Percentiles rank a stretch among this genome's conserved stretches.
Conservation (phyloP, 2,113 vertebrate genomes). For the Scophthalmus maximus region DNA sequence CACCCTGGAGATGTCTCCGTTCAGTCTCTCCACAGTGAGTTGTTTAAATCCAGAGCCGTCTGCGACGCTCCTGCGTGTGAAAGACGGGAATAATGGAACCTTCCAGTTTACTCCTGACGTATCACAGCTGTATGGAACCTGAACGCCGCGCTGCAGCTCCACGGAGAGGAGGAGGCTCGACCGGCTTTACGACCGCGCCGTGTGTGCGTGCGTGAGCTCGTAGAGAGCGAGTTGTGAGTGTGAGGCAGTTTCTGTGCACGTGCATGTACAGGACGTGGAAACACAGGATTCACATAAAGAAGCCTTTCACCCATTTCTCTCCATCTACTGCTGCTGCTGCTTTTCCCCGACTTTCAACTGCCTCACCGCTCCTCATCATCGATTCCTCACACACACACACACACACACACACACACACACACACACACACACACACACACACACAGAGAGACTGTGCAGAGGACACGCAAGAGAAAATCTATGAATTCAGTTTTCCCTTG, state of each 20-base stretch:
- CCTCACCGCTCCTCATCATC: not conserved
- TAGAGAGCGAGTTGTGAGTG: too few relatives aligned
- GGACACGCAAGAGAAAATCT: not conserved
- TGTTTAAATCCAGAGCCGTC: too few relatives aligned
- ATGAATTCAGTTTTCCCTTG: slow-evolving; percentile 13
- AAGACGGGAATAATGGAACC: slow-evolving; percentile 48
- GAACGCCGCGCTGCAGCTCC: slow-evolving; percentile 21
- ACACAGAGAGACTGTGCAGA: not conserved
- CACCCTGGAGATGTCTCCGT: too few relatives aligned
- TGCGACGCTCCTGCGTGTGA: too few relatives aligned
- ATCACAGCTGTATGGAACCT: slow-evolving; percentile 55
- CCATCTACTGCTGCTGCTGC: not conserved
- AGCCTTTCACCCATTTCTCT: rapidly evolving
- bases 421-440: slow-evolving; percentile 4
- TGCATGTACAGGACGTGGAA: not conserved
- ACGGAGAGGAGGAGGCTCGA: slow-evolving; percentile 15
- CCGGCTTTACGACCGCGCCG: too few relatives aligned
- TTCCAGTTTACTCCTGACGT: slow-evolving; percentile 54
- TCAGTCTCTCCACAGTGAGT: too few relatives aligned
- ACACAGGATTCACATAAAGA: not conserved
- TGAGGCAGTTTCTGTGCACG: not conserved
- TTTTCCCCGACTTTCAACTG: not conserved
- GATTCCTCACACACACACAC: not conserved
- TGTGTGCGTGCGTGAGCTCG: not conserved
- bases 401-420: slow-evolving; percentile 5